These are phyloP conservation scores for Cheirogaleus medius DNA, from an alignment of 2,113 vertebrate species.

Conservation along the genomic window DNA sequence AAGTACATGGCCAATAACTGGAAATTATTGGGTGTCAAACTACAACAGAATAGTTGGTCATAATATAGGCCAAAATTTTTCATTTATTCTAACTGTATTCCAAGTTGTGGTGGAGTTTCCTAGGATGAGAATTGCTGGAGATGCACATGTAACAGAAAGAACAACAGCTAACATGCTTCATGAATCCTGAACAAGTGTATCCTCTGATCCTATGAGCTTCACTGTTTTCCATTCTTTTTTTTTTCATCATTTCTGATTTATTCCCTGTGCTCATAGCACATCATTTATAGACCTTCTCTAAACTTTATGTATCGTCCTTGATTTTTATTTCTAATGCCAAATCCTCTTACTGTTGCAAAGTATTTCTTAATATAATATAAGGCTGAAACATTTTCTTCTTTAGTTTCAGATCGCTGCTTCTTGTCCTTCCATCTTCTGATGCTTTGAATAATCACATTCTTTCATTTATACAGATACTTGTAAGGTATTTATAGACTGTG, in stretches of 20 bases:
- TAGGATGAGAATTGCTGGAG: neutral
- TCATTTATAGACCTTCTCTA: slow-evolving; percentile 55
- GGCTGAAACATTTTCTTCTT: slow-evolving; percentile 62
- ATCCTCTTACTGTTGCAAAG: slow-evolving; percentile 33
- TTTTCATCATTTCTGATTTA: slow-evolving; percentile 51
- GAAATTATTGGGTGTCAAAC: neutral
- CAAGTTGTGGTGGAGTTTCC: neutral
- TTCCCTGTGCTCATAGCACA: slow-evolving; percentile 14
- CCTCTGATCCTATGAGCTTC: neutral
- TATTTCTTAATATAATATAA: slow-evolving; percentile 70
- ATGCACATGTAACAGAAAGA: neutral
- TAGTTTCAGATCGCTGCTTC: slow-evolving; percentile 74
- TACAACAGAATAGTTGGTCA: neutral
- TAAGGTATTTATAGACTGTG: slow-evolving; percentile 75
- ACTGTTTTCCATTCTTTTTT: neutral
- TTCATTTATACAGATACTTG: slow-evolving; percentile 72
- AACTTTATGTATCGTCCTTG: slow-evolving; percentile 64
- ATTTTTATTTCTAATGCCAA: slow-evolving; percentile 59
- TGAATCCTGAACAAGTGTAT: neutral
- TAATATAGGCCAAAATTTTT: neutral
- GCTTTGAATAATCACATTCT: slow-evolving; percentile 66
- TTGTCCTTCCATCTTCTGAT: slow-evolving; percentile 60
- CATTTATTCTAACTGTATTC: neutral
- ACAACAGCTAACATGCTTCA: neutral
- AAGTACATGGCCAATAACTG: neutral